Conservation (phyloP, 2,797 vertebrate species). For the Hapalemur alaotrensis region DNA sequence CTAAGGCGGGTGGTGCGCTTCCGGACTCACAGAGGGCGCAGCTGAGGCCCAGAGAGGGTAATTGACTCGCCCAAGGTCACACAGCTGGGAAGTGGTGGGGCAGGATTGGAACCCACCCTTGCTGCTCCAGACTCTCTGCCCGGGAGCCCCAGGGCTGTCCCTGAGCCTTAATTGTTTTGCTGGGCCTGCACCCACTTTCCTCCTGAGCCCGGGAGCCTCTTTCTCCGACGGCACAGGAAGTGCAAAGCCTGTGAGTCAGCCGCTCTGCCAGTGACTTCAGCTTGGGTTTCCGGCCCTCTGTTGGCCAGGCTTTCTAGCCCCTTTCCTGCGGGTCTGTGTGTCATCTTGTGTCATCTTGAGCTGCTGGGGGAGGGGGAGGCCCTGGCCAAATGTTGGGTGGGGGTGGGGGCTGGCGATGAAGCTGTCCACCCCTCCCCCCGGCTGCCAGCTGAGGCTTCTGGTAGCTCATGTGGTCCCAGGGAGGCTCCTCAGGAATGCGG, state of each 20-base stretch:
- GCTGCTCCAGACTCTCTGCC: not conserved
- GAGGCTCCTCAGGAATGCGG: slow-evolving; percentile 77
- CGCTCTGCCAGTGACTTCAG: slow-evolving; percentile 41
- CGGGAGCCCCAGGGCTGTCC: not conserved
- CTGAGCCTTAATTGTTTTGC: not conserved
- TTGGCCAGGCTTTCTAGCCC: slow-evolving; percentile 7
- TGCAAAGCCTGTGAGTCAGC: slow-evolving; percentile 73
- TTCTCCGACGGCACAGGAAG: slow-evolving; percentile 64
- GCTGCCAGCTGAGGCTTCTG: not conserved
- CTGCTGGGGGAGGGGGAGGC: not conserved
- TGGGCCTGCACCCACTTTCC: not conserved
- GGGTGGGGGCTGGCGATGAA: not conserved
- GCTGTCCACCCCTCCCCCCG: not conserved
- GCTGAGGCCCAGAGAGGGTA: not conserved
- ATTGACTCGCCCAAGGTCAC: not conserved
- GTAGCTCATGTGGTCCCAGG: slow-evolving; percentile 28
- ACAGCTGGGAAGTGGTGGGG: not conserved
- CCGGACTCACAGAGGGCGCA: not conserved
- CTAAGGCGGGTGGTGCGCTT: rapidly evolving
- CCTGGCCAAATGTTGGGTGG: not conserved
- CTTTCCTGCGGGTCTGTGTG: slow-evolving; percentile 50
- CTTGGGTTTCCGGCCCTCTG: not conserved
- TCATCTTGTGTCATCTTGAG: slow-evolving; percentile 45
- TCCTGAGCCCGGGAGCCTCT: not conserved
- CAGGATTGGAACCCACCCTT: not conserved